Evolutionary conservation across 2,888 invertebrate genomes (phyloP).

Genomic region (Sinohyriopsis cumingii): DNA sequence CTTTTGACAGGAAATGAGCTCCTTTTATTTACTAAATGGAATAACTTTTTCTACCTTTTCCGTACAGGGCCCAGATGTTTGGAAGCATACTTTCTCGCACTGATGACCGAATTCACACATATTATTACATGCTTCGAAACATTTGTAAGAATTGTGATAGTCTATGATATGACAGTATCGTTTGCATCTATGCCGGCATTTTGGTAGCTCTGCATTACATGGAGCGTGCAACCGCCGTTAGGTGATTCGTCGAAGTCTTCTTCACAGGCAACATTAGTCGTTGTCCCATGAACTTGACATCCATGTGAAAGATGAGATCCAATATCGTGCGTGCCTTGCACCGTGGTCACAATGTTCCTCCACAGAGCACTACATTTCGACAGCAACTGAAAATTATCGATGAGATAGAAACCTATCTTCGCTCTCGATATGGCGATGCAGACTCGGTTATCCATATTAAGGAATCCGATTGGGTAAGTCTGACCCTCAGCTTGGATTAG

Average conservation of each 20-base stretch:
- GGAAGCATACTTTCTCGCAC: constrained; percentile 6
- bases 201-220: constrained; percentile 40
- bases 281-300: constrained; percentile 54
- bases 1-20: constrained; percentile 5
- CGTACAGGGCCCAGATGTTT: constrained; percentile 10
- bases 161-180: constrained; percentile 17
- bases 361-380: constrained; percentile 36
- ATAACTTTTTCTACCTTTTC: constrained; percentile 10
- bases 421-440: constrained; percentile 70
- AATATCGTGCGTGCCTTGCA: constrained; percentile 21
- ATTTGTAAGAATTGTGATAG: constrained; percentile 11
- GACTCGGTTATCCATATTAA: constrained; percentile 61
- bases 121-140: constrained; percentile 12
- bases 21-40: constrained; percentile 11
- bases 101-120: constrained; percentile 2
- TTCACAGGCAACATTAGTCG: constrained; percentile 12
- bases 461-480: constrained; percentile 61
- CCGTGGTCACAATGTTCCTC: constrained; percentile 31
- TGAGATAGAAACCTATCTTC: constrained; percentile 66
- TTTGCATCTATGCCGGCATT: constrained; percentile 31
- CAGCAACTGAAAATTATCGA: constrained; percentile 63
- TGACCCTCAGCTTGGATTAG: background rate
- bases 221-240: constrained; percentile 52
- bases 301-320: constrained; percentile 33
- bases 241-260: constrained; percentile 45